Evolutionary conservation across 2,888 invertebrate species (phyloP).

Genomic region (Gastrophysa polygoni): DNA sequence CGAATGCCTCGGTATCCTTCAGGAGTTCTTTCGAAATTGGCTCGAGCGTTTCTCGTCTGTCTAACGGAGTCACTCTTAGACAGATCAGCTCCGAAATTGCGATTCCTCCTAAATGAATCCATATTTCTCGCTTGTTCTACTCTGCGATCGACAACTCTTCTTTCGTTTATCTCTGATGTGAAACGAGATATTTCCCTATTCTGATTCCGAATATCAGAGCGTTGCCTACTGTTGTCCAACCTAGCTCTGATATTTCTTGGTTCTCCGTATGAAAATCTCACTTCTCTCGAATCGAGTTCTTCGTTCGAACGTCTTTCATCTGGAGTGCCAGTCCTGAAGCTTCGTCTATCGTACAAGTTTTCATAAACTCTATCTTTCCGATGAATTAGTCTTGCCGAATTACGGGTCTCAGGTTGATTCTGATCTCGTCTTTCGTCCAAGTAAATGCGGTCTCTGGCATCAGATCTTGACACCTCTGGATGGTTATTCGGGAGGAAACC

Average conservation of each 20-base stretch:
- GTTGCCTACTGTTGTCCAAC: too few species aligned
- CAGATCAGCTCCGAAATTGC: slow-evolving; percentile 8
- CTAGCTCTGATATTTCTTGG: too few species aligned
- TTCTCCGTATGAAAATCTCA: too few species aligned
- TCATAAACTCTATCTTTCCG: slow-evolving; percentile 28
- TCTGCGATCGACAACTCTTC: background rate
- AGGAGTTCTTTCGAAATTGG: slow-evolving; percentile 1
- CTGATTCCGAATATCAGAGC: too few species aligned
- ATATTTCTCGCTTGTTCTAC: background rate
- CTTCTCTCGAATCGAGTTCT: too few species aligned
- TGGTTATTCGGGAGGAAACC: slow-evolving; percentile 24
- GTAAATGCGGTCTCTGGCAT: slow-evolving; percentile 11
- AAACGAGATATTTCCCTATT: too few species aligned
- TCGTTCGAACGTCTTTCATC: background rate
- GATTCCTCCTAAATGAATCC: background rate
- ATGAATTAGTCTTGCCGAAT: slow-evolving; percentile 15
- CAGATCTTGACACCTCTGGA: slow-evolving; percentile 9
- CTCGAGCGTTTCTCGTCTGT: slow-evolving; percentile 18
- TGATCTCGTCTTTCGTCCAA: slow-evolving; percentile 13
- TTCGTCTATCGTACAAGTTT: slow-evolving; percentile 32
- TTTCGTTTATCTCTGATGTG: background rate
- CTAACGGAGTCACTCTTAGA: slow-evolving; percentile 34
- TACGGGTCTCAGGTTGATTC: slow-evolving; percentile 13
- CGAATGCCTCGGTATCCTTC: background rate
- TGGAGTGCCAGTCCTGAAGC: slow-evolving; percentile 31